phyloP scores from a whole-genome alignment of 1,140 invertebrate species.

The Proctacanthus coquilletti region DNA sequence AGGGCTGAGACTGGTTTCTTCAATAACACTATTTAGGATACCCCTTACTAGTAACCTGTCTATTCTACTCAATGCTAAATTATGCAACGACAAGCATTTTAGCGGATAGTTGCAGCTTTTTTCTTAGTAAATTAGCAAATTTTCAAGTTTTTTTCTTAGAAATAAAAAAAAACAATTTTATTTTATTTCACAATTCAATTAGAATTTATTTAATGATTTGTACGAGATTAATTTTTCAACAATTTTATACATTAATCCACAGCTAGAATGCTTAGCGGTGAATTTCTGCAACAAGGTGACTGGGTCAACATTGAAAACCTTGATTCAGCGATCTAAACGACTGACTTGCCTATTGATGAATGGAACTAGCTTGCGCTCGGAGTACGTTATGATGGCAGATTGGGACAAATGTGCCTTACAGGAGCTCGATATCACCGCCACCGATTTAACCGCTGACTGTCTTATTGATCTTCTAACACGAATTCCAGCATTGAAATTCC shows the following conservation, averaged over 20 bases:
- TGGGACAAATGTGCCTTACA: slow-evolving; percentile 87
- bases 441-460: slow-evolving; percentile 87
- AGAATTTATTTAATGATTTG: background rate
- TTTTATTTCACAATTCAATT: background rate
- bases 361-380: slow-evolving; percentile 83
- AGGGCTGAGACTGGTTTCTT: too few relatives aligned
- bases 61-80: too few relatives aligned
- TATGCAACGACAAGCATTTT: too few relatives aligned
- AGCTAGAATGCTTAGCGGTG: slow-evolving; percentile 91
- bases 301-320: slow-evolving; percentile 87
- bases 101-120: too few relatives aligned
- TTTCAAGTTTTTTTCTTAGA: too few relatives aligned
- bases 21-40: too few relatives aligned
- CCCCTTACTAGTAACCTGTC: too few relatives aligned
- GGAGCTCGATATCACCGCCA: slow-evolving; percentile 93
- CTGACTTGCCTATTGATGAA: slow-evolving; percentile 88
- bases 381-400: slow-evolving; percentile 85
- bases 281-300: slow-evolving; percentile 95
- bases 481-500: slow-evolving; percentile 72
- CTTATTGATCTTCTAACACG: slow-evolving; percentile 82
- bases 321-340: slow-evolving; percentile 86
- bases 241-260: too few relatives aligned
- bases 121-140: too few relatives aligned
- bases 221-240: background rate
- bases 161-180: too few relatives aligned